Conservation (phyloP, 2,113 vertebrate genomes). For the Hucho hucho region DNA sequence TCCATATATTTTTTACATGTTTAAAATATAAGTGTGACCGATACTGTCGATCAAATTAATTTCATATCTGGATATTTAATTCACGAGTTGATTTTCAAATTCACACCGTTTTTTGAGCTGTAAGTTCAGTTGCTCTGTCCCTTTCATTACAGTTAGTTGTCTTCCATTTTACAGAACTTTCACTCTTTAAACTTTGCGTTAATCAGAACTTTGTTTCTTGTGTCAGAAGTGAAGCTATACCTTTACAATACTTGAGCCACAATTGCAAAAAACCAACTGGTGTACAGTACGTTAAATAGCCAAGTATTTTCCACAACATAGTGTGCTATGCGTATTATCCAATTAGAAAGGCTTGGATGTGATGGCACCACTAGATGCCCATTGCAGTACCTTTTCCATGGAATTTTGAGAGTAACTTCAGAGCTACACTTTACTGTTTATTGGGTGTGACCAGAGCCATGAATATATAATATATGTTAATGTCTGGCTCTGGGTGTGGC, state of each 20-base stretch:
- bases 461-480: background rate
- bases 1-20: too few relatives aligned
- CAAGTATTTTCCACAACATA: background rate
- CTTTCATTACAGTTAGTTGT: too few relatives aligned
- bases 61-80: background rate
- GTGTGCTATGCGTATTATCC: background rate
- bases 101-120: background rate
- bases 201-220: background rate
- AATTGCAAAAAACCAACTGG: background rate
- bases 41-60: background rate
- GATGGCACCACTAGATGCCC: background rate
- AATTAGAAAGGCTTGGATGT: background rate
- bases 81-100: background rate
- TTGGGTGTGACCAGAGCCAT: background rate
- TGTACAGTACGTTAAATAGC: background rate
- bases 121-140: background rate
- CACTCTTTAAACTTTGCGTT: too few relatives aligned
- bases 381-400: background rate
- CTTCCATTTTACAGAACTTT: too few relatives aligned
- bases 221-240: conserved; percentile 1
- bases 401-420: background rate
- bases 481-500: too few relatives aligned
- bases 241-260: background rate
- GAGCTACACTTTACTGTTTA: background rate
- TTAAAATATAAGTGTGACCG: background rate